Percentiles rank a stretch among this genome's conserved stretches.
Conservation (phyloP, 2,888 invertebrate genomes). For the Leptogaster cylindrica region DNA sequence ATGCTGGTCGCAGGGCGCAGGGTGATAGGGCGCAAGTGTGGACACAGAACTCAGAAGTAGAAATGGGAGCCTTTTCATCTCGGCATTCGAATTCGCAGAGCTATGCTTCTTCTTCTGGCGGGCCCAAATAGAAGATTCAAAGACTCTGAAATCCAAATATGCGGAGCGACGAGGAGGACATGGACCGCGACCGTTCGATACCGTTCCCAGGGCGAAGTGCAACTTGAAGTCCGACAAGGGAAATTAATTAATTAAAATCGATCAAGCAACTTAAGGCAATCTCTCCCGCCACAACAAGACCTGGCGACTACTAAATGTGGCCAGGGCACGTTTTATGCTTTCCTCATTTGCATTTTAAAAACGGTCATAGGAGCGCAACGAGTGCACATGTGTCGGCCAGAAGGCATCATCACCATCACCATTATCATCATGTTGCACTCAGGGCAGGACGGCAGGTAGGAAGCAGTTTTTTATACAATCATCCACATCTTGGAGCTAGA, state of each 20-base stretch:
- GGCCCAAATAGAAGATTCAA: conserved; percentile 28
- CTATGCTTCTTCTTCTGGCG: not conserved
- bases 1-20: conserved; percentile 7
- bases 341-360: conserved; percentile 28
- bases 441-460: no score
- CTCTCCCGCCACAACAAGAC: not conserved
- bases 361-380: not conserved
- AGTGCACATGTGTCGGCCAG: conserved; percentile 24
- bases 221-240: conserved; percentile 26
- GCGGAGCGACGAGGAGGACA: not conserved
- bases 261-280: conserved; percentile 19
- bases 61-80: conserved; percentile 21
- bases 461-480: conserved; percentile 6
- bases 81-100: not conserved
- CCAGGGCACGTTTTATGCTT: not conserved
- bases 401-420: conserved; percentile 18
- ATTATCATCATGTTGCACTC: no score
- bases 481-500: not conserved
- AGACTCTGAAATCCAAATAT: conserved; percentile 30
- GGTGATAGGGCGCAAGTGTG: not conserved
- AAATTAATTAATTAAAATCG: conserved; percentile 35
- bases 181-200: conserved; percentile 11
- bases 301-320: not conserved
- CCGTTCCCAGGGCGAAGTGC: conserved; percentile 14
- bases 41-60: conserved; percentile 6